phyloP scores from a whole-genome alignment of 1,140 invertebrate genomes.

The Microvelia longipes region DNA sequence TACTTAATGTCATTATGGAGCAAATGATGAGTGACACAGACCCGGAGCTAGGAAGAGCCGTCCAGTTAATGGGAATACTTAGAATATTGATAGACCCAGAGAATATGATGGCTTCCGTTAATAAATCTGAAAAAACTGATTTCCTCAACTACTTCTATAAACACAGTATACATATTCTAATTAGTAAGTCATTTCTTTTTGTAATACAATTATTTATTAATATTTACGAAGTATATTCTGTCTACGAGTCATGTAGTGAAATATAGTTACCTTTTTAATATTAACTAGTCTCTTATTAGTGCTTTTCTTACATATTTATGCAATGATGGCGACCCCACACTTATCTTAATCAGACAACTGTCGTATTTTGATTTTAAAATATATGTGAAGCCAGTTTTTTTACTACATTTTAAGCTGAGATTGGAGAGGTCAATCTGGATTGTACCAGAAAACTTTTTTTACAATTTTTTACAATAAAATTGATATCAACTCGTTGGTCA shows the following conservation, averaged over 20 bases:
- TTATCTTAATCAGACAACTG: too few relatives aligned
- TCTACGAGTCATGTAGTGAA: constrained; percentile 12
- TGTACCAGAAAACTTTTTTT: too few relatives aligned
- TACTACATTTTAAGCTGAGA: too few relatives aligned
- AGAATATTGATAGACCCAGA: constrained; percentile 92
- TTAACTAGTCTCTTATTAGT: too few relatives aligned
- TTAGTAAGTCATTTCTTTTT: constrained; percentile 42
- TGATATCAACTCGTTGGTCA: too few relatives aligned
- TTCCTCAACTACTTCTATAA: constrained; percentile 99
- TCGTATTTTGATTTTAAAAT: too few relatives aligned
- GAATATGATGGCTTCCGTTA: constrained; percentile 87
- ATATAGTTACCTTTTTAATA: background rate
- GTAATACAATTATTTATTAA: background rate
- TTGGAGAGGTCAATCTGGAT: too few relatives aligned
- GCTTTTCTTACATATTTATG: too few relatives aligned
- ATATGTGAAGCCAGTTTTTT: too few relatives aligned
- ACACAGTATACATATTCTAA: constrained; percentile 88
- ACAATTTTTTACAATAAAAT: too few relatives aligned
- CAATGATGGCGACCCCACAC: too few relatives aligned
- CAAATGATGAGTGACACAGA: constrained; percentile 80
- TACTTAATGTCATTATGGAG: constrained; percentile 94
- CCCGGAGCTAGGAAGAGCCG: constrained; percentile 85
- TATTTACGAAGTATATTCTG: constrained; percentile 9
- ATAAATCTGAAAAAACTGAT: constrained; percentile 93
- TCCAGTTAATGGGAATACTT: constrained; percentile 87